Evolutionary conservation across 2,797 vertebrate species (phyloP), one percentile per base, ranked within the genome.

Genomic region (Sebastiscus albofasciatus): DNA sequence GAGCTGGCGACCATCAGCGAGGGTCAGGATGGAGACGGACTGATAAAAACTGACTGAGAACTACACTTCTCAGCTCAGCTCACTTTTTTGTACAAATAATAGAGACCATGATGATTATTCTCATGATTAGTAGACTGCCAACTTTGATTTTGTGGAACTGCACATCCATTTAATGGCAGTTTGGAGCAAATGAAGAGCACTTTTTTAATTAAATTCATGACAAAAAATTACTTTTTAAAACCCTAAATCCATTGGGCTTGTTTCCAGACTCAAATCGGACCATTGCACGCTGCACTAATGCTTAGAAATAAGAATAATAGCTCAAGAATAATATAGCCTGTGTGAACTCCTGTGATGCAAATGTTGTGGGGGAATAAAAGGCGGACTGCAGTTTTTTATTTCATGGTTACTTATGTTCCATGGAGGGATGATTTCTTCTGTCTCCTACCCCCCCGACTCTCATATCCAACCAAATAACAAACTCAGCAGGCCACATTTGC

Each of bases 21-120:
- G 59, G 77, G 75, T 81, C 79, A 71, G 31, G 46, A 7, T 31
- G 46, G 64, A 20, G 66, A 56, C 31, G 4, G 69, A 75, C 73
- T 58, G 11, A 69, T 34, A 24, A 81, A 73, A 12, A 24, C 18
- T 1, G 67, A 52, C 1, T 20, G 46, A 7, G 46, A 49, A 20
- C 18, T 54, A 22, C 52, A 54, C 0, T 67, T 72, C 55, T 27
- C 22, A 29, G 34, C 42, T 66, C 27, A 5, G n/a, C 12, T 46
- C 26, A 2, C 6, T 31, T 0, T 64, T 58, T 12, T 39, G 13
- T 54, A 54, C 52, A 54, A 22, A 22, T 54, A n/a, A 54, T 22
- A n/a, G 52, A 49, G 46, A 34, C 34, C 34, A 10, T 34, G 34
- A 34, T 42, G 64, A 79, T 33, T 54, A 3, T 72, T 39, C n/a